These are phyloP conservation scores for Hyles lineata DNA, from an alignment of 2,888 invertebrate species.

Conservation along the genomic window DNA sequence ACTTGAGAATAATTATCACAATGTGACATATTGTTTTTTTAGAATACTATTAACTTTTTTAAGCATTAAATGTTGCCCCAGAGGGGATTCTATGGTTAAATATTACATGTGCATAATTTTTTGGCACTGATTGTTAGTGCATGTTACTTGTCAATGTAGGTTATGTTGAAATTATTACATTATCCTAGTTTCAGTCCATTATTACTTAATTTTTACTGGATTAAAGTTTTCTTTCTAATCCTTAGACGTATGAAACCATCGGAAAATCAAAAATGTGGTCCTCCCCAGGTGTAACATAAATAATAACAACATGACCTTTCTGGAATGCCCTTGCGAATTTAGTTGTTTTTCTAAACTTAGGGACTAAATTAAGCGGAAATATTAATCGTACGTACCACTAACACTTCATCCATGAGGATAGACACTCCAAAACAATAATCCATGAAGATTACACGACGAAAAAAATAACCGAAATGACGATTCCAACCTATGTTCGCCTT, in stretches of 20 bases:
- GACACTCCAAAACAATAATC: slow-evolving; percentile 54
- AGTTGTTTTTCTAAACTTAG: slow-evolving; percentile 42
- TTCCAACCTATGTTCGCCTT: slow-evolving; percentile 64
- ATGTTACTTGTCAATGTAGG: slow-evolving; percentile 28
- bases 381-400: slow-evolving; percentile 68
- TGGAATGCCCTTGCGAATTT: slow-evolving; percentile 51
- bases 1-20: slow-evolving; percentile 4
- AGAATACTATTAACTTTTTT: neutral
- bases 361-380: slow-evolving; percentile 10
- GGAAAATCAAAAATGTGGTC: neutral
- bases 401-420: slow-evolving; percentile 70
- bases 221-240: neutral
- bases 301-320: slow-evolving; percentile 54
- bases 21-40: neutral
- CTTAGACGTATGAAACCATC: neutral
- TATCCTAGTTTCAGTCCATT: neutral
- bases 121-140: slow-evolving; percentile 11
- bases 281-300: neutral
- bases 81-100: neutral
- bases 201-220: neutral
- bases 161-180: slow-evolving; percentile 25
- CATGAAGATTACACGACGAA: slow-evolving; percentile 57
- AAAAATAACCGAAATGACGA: slow-evolving; percentile 66
- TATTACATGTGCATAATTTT: too few relatives aligned
- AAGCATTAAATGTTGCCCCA: neutral